Evolutionary conservation across 2,888 invertebrate species (phyloP).

Genomic region (Seira ritae): DNA sequence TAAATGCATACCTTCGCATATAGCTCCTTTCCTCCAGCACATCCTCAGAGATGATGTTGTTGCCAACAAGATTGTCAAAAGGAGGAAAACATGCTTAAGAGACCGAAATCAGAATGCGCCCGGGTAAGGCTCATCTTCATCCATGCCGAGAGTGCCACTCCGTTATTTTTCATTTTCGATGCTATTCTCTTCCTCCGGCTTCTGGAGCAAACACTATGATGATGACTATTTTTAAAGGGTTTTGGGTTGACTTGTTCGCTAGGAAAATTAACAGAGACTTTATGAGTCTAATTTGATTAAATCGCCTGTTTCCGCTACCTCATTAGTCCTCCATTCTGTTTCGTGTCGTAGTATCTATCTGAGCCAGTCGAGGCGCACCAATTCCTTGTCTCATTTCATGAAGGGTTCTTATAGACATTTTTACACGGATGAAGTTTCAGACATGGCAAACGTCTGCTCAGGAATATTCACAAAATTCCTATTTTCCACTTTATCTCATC

Average conservation of each 20-base stretch:
- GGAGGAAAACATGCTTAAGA: slow-evolving; percentile 26
- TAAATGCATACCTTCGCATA: too few relatives aligned
- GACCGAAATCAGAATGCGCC: slow-evolving; percentile 25
- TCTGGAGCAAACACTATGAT: slow-evolving; percentile 43
- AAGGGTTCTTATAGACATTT: slow-evolving; percentile 13
- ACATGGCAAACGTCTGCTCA: slow-evolving; percentile 3
- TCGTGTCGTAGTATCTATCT: too few relatives aligned
- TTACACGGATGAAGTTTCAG: slow-evolving; percentile 14
- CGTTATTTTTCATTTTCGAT: too few relatives aligned
- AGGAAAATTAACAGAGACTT: slow-evolving; percentile 62
- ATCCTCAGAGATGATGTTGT: not conserved
- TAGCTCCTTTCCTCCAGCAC: too few relatives aligned
- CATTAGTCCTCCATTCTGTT: slow-evolving; percentile 64
- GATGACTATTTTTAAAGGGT: slow-evolving; percentile 43
- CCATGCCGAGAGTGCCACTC: not conserved
- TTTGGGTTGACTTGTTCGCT: slow-evolving; percentile 49
- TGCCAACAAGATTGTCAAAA: slow-evolving; percentile 45
- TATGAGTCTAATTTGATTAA: slow-evolving; percentile 66
- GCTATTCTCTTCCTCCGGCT: not conserved
- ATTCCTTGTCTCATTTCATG: slow-evolving; percentile 26
- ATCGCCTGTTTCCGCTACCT: slow-evolving; percentile 66
- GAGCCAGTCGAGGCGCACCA: too few relatives aligned
- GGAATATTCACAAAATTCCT: too few relatives aligned
- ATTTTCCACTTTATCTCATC: too few relatives aligned
- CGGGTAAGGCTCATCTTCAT: slow-evolving; percentile 6